phyloP scores from a whole-genome alignment of 2,797 vertebrate genomes.

The Dipus sagitta region DNA sequence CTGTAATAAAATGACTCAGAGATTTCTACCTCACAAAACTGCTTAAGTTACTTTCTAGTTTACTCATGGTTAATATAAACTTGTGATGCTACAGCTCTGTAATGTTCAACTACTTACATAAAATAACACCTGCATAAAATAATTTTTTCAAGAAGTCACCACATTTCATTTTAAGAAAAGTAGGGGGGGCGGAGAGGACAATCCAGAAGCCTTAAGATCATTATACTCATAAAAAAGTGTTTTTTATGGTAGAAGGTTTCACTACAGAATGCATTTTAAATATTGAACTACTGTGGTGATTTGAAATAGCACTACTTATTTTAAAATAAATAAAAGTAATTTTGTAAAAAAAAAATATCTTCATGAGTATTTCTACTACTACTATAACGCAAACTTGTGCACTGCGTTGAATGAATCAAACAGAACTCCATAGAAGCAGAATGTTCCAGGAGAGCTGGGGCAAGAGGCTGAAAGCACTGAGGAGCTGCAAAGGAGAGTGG shows the following conservation, averaged over 20 bases:
- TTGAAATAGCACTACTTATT: conserved; percentile 43
- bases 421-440: not conserved
- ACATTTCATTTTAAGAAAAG: conserved; percentile 46
- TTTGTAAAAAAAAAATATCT: not conserved
- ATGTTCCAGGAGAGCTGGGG: no score
- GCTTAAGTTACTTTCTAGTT: not conserved
- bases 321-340: conserved; percentile 45
- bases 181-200: not conserved
- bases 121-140: not conserved
- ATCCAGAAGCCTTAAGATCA: conserved; percentile 25
- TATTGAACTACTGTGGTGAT: not conserved
- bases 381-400: not conserved
- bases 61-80: not conserved
- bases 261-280: conserved; percentile 53
- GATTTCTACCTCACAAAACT: not conserved
- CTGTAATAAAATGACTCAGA: not conserved
- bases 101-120: not conserved
- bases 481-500: fast-evolving
- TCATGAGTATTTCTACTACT: not conserved
- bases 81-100: not conserved
- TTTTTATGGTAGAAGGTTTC: conserved; percentile 14
- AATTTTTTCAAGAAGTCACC: not conserved
- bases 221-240: not conserved
- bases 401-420: conserved; percentile 18
- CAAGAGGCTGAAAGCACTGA: not conserved